phyloP scores from a whole-genome alignment of 2,888 invertebrate genomes.

The Sarcophaga carnaria region DNA sequence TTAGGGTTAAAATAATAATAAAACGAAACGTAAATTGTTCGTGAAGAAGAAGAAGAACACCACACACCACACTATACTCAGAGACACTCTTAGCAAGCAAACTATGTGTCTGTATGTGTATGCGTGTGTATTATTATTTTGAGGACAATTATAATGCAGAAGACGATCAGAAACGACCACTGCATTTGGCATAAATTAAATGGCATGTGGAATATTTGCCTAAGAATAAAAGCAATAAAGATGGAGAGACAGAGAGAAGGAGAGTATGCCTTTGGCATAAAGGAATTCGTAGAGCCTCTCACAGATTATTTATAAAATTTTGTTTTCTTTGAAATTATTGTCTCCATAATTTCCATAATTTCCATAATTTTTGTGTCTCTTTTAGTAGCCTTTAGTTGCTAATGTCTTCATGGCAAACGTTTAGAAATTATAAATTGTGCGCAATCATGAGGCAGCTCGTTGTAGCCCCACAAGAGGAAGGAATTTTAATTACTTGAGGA shows the following conservation, averaged over 20 bases:
- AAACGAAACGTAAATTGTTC: slow-evolving; percentile 11
- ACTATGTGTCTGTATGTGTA: background rate
- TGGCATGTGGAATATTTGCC: background rate
- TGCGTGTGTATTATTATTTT: slow-evolving; percentile 15
- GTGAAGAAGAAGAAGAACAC: background rate
- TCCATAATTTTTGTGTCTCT: too few species aligned
- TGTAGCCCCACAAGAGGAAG: too few species aligned
- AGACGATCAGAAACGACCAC: slow-evolving; percentile 9
- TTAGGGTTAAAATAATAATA: slow-evolving; percentile 48
- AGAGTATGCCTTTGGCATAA: background rate
- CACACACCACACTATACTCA: background rate
- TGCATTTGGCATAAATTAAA: slow-evolving; percentile 41
- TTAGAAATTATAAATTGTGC: too few species aligned
- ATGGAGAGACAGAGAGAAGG: background rate
- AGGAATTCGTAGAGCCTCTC: too few species aligned
- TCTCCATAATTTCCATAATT: too few species aligned
- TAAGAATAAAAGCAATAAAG: background rate
- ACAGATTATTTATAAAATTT: too few species aligned
- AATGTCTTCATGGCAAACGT: too few species aligned
- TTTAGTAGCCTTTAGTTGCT: too few species aligned
- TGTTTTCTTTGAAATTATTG: too few species aligned
- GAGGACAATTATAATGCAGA: slow-evolving; percentile 57
- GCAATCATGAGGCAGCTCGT: too few species aligned
- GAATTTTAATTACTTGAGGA: too few species aligned
- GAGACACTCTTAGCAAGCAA: background rate